These are phyloP conservation scores for Thunnus maccoyii DNA, from an alignment of 2,113 vertebrate species.

Conservation along the genomic window DNA sequence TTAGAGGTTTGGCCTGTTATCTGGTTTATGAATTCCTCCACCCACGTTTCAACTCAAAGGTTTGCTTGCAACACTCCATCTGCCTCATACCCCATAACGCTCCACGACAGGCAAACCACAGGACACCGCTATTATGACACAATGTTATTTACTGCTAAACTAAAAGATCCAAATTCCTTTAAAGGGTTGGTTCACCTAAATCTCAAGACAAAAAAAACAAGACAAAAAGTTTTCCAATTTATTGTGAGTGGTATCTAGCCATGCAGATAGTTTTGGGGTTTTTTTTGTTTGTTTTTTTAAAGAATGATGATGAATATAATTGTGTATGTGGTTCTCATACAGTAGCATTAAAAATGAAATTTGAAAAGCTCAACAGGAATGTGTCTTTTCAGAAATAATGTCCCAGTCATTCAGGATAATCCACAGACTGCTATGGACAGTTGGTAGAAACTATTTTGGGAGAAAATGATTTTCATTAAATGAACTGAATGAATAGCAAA, in stretches of 20 bases:
- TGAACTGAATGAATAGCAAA: neutral
- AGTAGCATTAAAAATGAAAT: neutral
- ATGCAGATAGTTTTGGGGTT: neutral
- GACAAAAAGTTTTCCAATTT: neutral
- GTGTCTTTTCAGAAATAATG: neutral
- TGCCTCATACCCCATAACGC: neutral
- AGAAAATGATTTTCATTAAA: neutral
- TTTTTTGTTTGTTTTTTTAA: neutral
- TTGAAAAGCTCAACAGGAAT: neutral
- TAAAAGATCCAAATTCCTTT: too few relatives aligned
- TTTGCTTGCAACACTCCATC: constrained; percentile 32
- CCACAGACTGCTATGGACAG: neutral
- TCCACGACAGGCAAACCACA: neutral
- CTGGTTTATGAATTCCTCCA: constrained; percentile 46
- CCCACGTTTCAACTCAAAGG: constrained; percentile 44
- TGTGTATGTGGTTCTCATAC: too few relatives aligned
- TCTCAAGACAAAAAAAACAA: neutral
- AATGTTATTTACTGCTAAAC: too few relatives aligned
- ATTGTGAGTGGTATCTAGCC: neutral
- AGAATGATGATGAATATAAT: neutral
- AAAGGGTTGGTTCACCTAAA: neutral
- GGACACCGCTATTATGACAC: too few relatives aligned
- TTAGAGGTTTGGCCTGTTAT: constrained; percentile 45
- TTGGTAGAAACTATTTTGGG: neutral
- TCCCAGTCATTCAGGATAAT: neutral